Conservation (phyloP, 23 tunicate species). For the Halocynthia aurantium region DNA sequence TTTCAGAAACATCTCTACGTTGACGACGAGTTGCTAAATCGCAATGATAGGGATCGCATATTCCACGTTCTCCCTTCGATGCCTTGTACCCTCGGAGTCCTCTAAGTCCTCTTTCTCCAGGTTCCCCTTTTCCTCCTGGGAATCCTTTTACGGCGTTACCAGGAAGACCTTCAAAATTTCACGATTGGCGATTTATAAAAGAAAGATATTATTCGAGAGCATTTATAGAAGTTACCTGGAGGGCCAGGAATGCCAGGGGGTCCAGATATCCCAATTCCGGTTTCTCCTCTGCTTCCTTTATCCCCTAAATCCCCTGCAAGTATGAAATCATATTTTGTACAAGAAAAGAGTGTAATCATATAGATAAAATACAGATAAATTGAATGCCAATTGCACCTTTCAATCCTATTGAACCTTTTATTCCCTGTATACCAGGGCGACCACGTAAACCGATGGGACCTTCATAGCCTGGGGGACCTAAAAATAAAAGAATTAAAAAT, state of each 20-base stretch:
- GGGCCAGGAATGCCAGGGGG: conserved; percentile 8
- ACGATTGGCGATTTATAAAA: not conserved
- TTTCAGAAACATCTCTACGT: not conserved
- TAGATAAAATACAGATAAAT: no score
- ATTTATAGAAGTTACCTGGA: not conserved
- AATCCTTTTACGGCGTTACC: not conserved
- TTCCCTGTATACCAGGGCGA: conserved; percentile 36
- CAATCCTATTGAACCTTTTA: conserved; percentile 48
- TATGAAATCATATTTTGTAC: no score
- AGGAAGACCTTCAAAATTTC: not conserved
- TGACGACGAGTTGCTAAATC: not conserved
- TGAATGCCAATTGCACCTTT: conserved; percentile 31
- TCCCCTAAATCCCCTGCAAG: not conserved
- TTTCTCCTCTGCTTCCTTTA: conserved; percentile 5
- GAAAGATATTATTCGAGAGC: not conserved
- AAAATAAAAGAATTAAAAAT: not conserved
- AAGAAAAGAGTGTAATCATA: no score
- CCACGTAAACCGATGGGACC: conserved; percentile 60
- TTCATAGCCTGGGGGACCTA: conserved; percentile 72
- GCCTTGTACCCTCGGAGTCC: conserved; percentile 55
- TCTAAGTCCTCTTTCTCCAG: conserved; percentile 20
- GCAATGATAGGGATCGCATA: conserved; percentile 49
- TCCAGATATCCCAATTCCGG: not conserved
- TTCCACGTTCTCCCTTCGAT: conserved; percentile 33
- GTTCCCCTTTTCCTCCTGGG: conserved; percentile 15